Conservation (phyloP, 1,140 invertebrate species). For the Lerema accius region DNA sequence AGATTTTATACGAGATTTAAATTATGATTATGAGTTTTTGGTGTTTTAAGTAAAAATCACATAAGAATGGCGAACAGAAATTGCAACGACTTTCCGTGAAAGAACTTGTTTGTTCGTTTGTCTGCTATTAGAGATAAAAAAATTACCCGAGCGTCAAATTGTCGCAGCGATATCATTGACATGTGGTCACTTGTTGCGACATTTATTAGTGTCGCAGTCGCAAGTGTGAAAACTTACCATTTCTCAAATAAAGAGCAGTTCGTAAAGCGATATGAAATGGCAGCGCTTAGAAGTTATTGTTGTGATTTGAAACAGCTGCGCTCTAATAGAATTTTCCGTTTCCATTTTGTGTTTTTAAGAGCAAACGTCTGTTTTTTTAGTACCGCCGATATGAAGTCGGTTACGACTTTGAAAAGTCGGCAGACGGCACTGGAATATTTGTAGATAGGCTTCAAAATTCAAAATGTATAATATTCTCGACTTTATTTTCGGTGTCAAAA, state of each 20-base stretch:
- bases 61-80: too few relatives aligned
- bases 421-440: background rate
- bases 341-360: conserved; percentile 26
- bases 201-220: too few relatives aligned
- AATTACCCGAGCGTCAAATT: too few relatives aligned
- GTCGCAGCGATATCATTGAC: too few relatives aligned
- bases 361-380: conserved; percentile 24
- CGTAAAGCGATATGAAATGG: conserved; percentile 20
- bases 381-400: conserved; percentile 12
- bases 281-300: conserved; percentile 23
- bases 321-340: conserved; percentile 21
- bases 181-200: too few relatives aligned
- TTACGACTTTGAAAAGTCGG: background rate
- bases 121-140: too few relatives aligned
- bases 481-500: background rate
- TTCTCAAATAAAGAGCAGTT: conserved; percentile 4
- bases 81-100: too few relatives aligned
- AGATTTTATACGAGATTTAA: too few relatives aligned
- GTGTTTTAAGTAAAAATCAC: too few relatives aligned
- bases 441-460: background rate
- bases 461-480: background rate
- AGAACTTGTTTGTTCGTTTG: too few relatives aligned
- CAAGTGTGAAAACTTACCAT: background rate
- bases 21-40: too few relatives aligned
- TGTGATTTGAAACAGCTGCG: conserved; percentile 30